Base-by-base conservation (phyloP, 2,888 invertebrate genomes). In the Shargacucullia verbasci region DNA sequence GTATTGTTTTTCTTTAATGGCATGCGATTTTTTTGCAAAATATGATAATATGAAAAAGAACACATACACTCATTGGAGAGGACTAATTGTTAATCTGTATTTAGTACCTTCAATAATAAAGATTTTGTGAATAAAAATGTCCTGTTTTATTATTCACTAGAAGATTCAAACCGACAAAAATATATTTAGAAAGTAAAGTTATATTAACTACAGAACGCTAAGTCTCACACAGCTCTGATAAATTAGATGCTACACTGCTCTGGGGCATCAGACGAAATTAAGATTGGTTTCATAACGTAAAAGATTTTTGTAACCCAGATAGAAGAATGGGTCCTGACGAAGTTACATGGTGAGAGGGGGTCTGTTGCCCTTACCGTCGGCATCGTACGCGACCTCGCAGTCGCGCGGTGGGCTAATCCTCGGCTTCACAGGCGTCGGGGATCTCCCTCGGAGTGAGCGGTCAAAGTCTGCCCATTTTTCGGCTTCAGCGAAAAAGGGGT, bases 341-440 rank as follows among this genome's bases (percentile, higher is more conserved):
- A 91, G 91, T 83, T 82, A 87, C 87, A 87, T 86, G 81, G 75
- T 83, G 74, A 79, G 79, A 82, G 72, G 80, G 82, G 85, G 86
- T 88, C 91, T 91, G 89, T 82, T 86, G 89, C 91, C 92, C 94
- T 95, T 96, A 95, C 97, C 97, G 86, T 96, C 96, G 90, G 95
- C 95, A 94, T 97, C 96, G 91, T 94, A 97, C 79, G 96, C 96
- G 84, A 96, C 94, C 92, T 96, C 96, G 82, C 95, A 95, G 85
- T 96, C 95, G 73, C 96, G 95, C 76, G 96, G 96, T 80, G 91
- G 95, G 92, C 95, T 96, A 85, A 95, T 95, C 88, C 96, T 95
- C 81, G 95, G 95, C 95, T 96, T 96, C 87, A 95, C 95, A 52
- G 96, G 96, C 81, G 96, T 96, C 79, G 96, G 96, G 69, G 96